Evolutionary conservation across 2,888 invertebrate species (phyloP).

Genomic region (Drosophila flavopinicola): DNA sequence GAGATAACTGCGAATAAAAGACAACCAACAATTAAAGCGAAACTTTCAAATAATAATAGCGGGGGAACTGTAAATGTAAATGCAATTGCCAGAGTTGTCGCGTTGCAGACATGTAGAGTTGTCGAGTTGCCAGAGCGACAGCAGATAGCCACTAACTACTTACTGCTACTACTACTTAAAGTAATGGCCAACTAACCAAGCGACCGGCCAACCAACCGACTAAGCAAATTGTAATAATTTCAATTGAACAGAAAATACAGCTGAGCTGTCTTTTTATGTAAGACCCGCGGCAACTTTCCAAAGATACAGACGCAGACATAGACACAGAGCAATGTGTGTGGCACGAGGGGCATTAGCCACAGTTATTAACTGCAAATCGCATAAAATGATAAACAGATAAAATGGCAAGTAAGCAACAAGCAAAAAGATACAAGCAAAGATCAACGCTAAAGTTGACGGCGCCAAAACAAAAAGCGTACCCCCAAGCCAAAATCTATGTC

Average conservation of each 20-base stretch:
- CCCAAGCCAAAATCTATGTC: slow-evolving; percentile 20
- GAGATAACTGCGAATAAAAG: slow-evolving; percentile 46
- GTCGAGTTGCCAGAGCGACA: slow-evolving; percentile 23
- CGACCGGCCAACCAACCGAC: slow-evolving; percentile 21
- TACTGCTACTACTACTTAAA: slow-evolving; percentile 18
- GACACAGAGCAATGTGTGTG: slow-evolving; percentile 31
- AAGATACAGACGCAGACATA: too few species aligned
- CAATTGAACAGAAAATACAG: slow-evolving; percentile 55
- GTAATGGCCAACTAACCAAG: slow-evolving; percentile 45
- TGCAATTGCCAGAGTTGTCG: slow-evolving; percentile 36
- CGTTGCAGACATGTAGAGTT: too few species aligned
- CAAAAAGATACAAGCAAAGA: slow-evolving; percentile 19
- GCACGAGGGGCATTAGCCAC: slow-evolving; percentile 33
- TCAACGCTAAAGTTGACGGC: slow-evolving; percentile 34
- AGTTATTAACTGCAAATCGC: slow-evolving; percentile 44
- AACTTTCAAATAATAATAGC: slow-evolving; percentile 59
- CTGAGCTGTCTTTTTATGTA: slow-evolving; percentile 46
- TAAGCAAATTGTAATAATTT: slow-evolving; percentile 68
- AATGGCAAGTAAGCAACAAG: slow-evolving; percentile 38
- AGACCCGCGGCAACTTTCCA: slow-evolving; percentile 57
- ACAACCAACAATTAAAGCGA: slow-evolving; percentile 60
- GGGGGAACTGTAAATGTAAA: slow-evolving; percentile 13
- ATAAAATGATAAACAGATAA: slow-evolving; percentile 59
- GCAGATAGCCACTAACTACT: slow-evolving; percentile 22
- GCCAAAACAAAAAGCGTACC: slow-evolving; percentile 20